These are phyloP conservation scores for Eristalis tenax DNA, from an alignment of 2,888 invertebrate genomes.

Conservation along the genomic window DNA sequence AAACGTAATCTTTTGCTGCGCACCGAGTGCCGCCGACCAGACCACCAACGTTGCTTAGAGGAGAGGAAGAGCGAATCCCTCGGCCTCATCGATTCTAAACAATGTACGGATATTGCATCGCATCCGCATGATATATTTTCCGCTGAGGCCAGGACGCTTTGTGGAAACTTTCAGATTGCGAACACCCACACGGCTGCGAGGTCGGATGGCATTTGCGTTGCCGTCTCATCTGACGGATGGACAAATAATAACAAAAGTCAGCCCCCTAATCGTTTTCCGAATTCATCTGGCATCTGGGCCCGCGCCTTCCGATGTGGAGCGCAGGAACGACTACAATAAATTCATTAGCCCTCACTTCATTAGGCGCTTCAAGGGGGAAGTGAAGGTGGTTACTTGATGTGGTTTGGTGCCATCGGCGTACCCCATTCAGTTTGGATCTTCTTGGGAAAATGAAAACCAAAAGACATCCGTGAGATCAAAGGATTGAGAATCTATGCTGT, in stretches of 20 bases:
- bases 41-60: conserved; percentile 65
- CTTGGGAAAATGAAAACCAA: conserved; percentile 27
- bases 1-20: conserved; percentile 70
- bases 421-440: conserved; percentile 12
- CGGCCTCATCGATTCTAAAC: conserved; percentile 67
- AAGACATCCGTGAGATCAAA: conserved; percentile 60
- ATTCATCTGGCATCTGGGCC: conserved; percentile 28
- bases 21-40: conserved; percentile 52
- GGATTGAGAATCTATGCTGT: conserved; percentile 43
- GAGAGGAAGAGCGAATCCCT: conserved; percentile 21
- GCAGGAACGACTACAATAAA: conserved; percentile 59
- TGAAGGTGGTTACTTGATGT: conserved; percentile 73
- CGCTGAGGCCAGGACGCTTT: conserved; percentile 66
- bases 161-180: conserved; percentile 73
- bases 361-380: conserved; percentile 74
- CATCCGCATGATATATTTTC: conserved; percentile 35
- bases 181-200: conserved; percentile 61
- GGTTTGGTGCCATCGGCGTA: conserved; percentile 34
- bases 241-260: conserved; percentile 68
- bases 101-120: conserved; percentile 45
- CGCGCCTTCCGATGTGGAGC: conserved; percentile 24
- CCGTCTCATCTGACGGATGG: conserved; percentile 59
- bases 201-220: conserved; percentile 44
- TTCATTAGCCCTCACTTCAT: conserved; percentile 73
- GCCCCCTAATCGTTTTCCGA: conserved; percentile 57